phyloP scores from a whole-genome alignment of 2,888 invertebrate species.

The Spicauda simplicius region DNA sequence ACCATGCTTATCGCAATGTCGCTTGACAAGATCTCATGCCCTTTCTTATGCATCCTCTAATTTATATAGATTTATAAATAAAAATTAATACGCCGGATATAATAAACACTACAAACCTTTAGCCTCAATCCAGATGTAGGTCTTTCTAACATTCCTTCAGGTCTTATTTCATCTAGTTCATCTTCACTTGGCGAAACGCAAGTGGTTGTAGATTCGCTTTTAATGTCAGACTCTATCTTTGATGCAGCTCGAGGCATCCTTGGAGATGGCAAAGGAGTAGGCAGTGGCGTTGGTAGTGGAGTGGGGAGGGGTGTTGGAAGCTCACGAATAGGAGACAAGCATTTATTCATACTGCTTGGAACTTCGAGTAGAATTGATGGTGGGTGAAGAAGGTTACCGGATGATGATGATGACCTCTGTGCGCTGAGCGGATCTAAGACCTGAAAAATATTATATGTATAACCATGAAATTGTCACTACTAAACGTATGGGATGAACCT shows the following conservation, averaged over 20 bases:
- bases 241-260: constrained; percentile 67
- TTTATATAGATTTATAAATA: not conserved
- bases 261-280: constrained; percentile 86
- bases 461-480: not conserved
- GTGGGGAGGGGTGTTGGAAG: constrained; percentile 90
- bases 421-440: constrained; percentile 89
- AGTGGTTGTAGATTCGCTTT: constrained; percentile 60
- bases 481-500: not conserved
- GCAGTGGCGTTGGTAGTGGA: constrained; percentile 86
- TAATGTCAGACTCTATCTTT: constrained; percentile 61
- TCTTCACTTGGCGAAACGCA: constrained; percentile 75
- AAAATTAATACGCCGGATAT: not conserved
- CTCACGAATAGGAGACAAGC: constrained; percentile 92
- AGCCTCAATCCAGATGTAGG: constrained; percentile 66
- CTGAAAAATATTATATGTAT: constrained; percentile 48
- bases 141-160: constrained; percentile 62
- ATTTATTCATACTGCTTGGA: constrained; percentile 89
- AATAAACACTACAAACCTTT: constrained; percentile 57
- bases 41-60: not conserved
- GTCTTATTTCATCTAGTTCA: constrained; percentile 72
- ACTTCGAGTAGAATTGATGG: constrained; percentile 92
- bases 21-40: not conserved
- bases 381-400: constrained; percentile 87
- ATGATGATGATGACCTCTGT: constrained; percentile 84
- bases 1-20: not conserved